These are phyloP conservation scores for Automeris io DNA, from an alignment of 2,888 invertebrate genomes.

Conservation along the genomic window DNA sequence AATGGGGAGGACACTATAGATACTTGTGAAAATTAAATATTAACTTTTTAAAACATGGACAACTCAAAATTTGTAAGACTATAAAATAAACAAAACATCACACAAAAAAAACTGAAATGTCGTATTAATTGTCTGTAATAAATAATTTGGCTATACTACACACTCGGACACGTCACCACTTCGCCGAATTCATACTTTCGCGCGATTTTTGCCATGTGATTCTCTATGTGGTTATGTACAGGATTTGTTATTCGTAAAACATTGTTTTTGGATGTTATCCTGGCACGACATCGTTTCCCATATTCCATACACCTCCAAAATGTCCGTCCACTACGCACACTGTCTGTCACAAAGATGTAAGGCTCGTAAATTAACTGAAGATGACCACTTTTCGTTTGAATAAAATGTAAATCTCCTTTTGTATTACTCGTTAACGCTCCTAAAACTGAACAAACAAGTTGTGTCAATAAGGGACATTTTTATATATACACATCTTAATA, in stretches of 20 bases:
- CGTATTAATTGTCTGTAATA: not conserved
- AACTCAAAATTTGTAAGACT: too few species aligned
- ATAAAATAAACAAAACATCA: conserved; percentile 5
- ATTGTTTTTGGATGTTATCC: conserved; percentile 70
- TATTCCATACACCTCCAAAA: conserved; percentile 74
- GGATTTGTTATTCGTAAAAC: conserved; percentile 63
- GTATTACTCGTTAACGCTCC: conserved; percentile 42
- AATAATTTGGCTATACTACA: conserved; percentile 24
- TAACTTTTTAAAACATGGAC: too few species aligned
- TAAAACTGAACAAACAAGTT: conserved; percentile 42
- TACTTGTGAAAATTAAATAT: too few species aligned
- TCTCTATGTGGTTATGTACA: conserved; percentile 59
- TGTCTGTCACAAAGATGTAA: conserved; percentile 70
- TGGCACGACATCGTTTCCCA: conserved; percentile 65
- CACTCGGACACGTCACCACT: conserved; percentile 64
- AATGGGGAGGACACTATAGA: too few species aligned
- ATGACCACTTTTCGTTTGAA: conserved; percentile 70
- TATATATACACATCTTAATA: too few species aligned
- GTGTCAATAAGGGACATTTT: conserved; percentile 11
- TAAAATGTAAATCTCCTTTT: conserved; percentile 66
- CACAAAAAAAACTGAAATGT: conserved; percentile 10
- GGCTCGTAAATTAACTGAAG: conserved; percentile 67
- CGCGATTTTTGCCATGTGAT: conserved; percentile 61
- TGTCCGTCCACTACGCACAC: conserved; percentile 67
- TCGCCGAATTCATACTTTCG: conserved; percentile 65